A percentile compares a stretch with the other conserved stretches of the same genome.
phyloP scores from a whole-genome alignment of 2,113 vertebrate genomes.

The Sinocyclocheilus maitianheensis region DNA sequence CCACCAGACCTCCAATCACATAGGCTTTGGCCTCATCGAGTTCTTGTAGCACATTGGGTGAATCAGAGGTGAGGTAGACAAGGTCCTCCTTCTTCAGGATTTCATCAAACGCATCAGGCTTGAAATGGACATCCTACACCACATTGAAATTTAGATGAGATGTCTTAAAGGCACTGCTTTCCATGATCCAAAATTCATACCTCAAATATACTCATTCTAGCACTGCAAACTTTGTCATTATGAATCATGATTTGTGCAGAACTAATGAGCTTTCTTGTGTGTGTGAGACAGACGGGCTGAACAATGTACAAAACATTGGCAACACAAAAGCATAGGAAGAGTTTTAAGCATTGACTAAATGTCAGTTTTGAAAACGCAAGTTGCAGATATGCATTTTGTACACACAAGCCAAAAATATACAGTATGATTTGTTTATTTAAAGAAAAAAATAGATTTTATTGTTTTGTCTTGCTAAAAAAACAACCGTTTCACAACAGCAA shows the following conservation, averaged over 20 bases:
- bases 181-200: not conserved
- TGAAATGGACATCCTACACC: constrained; percentile 88
- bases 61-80: constrained; percentile 96
- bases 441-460: not conserved
- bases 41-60: constrained; percentile 86
- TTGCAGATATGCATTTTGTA: not conserved
- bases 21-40: constrained; percentile 92
- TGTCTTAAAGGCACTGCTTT: not conserved
- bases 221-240: not conserved
- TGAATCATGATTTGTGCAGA: not conserved
- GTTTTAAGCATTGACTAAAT: not conserved
- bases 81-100: constrained; percentile 86
- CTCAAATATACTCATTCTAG: not conserved
- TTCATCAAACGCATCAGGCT: constrained; percentile 85
- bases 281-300: not conserved
- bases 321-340: not conserved
- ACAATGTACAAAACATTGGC: not conserved
- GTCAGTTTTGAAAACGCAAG: not conserved
- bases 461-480: too few species aligned
- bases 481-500: too few species aligned
- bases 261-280: not conserved
- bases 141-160: not conserved
- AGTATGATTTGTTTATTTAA: not conserved
- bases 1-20: constrained; percentile 94
- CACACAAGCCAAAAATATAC: not conserved